phyloP scores from a whole-genome alignment of 2,797 vertebrate species.

The Chelonia mydas region DNA sequence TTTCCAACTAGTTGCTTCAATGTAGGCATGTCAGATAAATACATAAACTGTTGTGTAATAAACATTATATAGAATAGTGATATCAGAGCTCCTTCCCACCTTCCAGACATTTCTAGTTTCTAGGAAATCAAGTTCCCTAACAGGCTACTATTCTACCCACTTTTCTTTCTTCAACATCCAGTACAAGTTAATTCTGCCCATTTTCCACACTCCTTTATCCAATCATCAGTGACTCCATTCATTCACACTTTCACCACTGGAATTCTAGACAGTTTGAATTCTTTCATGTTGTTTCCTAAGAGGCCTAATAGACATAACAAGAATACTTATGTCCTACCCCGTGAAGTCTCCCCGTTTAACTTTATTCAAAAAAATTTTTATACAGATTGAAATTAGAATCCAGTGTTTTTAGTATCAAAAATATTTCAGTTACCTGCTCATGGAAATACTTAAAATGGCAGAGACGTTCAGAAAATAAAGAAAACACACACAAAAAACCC shows the following conservation, averaged over 20 bases:
- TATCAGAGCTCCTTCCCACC: neutral
- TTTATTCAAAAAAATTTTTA: neutral
- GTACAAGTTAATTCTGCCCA: neutral
- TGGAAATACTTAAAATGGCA: neutral
- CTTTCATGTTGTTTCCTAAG: neutral
- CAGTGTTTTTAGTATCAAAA: neutral
- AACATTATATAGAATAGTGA: neutral
- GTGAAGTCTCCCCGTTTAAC: neutral
- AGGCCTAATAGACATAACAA: neutral
- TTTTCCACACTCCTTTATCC: neutral
- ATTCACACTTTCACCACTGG: neutral
- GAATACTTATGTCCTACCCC: neutral
- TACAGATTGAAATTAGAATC: neutral
- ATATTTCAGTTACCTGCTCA: neutral
- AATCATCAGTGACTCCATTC: neutral
- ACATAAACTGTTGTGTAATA: slow-evolving; percentile 14
- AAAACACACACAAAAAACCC: neutral
- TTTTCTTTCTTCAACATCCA: neutral
- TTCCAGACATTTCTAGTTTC: neutral
- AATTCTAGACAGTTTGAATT: neutral
- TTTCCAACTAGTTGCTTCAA: slow-evolving; percentile 29
- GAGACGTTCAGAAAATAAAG: neutral
- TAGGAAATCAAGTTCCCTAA: neutral
- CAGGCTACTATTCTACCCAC: neutral
- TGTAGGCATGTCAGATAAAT: neutral